phyloP scores from a whole-genome alignment of 2,888 invertebrate species.

The Creontiades dilutus region DNA sequence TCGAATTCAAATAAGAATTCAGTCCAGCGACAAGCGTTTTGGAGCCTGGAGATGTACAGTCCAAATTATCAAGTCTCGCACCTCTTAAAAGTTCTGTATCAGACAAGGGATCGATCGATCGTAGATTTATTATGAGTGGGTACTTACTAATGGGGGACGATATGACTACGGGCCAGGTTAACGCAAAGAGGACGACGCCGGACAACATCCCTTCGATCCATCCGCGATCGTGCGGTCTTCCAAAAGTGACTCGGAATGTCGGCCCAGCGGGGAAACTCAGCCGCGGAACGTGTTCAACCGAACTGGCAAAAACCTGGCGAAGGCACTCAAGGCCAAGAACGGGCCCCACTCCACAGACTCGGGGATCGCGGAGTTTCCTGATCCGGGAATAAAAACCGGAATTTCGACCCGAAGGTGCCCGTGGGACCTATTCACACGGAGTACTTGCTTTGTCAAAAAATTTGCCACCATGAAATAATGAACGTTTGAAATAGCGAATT shows the following conservation, averaged over 20 bases:
- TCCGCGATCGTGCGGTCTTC: not conserved
- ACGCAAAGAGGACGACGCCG: not conserved
- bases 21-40: too few species aligned
- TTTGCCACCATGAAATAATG: too few species aligned
- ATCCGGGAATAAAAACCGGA: not conserved
- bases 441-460: too few species aligned
- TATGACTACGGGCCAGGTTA: not conserved
- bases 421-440: too few species aligned
- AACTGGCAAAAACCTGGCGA: not conserved
- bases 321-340: not conserved
- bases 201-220: not conserved
- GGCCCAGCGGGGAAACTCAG: not conserved
- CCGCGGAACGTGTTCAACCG: not conserved
- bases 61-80: too few species aligned
- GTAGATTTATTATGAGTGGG: not conserved
- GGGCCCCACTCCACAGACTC: not conserved
- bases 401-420: too few species aligned
- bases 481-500: too few species aligned
- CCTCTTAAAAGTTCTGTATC: too few species aligned
- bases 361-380: not conserved
- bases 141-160: slow-evolving; percentile 27
- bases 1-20: too few species aligned
- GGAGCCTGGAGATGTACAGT: too few species aligned
- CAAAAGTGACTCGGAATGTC: not conserved
- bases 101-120: too few species aligned